These are phyloP conservation scores for Notodonta dromedarius DNA, from an alignment of 2,888 invertebrate species.

Conservation along the genomic window DNA sequence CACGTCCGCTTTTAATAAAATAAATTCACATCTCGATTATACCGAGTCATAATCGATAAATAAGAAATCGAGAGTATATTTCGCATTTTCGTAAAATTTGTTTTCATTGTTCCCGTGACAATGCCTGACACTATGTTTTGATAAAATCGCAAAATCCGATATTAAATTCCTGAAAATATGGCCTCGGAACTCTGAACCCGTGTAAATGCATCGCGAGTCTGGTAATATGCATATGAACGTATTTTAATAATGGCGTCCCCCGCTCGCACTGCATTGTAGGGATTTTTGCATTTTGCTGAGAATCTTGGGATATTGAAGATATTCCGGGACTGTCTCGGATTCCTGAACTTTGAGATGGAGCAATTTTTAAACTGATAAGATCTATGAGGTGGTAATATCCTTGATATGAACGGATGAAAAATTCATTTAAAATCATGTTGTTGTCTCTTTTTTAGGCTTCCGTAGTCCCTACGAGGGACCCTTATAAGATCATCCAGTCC, in stretches of 20 bases:
- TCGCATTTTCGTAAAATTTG: not conserved
- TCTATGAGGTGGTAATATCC: too few relatives aligned
- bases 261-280: conserved; percentile 37
- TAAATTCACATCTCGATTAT: not conserved
- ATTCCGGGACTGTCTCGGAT: conserved; percentile 43
- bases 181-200: not conserved
- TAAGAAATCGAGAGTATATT: not conserved
- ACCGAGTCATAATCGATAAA: not conserved
- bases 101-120: not conserved
- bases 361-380: conserved; percentile 19
- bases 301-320: conserved; percentile 39
- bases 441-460: too few relatives aligned
- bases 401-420: too few relatives aligned
- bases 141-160: not conserved
- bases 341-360: conserved; percentile 30
- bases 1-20: not conserved
- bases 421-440: too few relatives aligned
- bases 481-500: too few relatives aligned
- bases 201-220: conserved; percentile 5
- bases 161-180: conserved; percentile 9
- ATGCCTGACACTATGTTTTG: conserved; percentile 2
- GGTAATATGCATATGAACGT: conserved; percentile 6
- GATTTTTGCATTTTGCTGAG: conserved; percentile 57
- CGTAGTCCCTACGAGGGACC: too few relatives aligned
- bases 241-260: conserved; percentile 27